phyloP scores from a whole-genome alignment of 2,113 vertebrate genomes.

The Alethe castanea region DNA sequence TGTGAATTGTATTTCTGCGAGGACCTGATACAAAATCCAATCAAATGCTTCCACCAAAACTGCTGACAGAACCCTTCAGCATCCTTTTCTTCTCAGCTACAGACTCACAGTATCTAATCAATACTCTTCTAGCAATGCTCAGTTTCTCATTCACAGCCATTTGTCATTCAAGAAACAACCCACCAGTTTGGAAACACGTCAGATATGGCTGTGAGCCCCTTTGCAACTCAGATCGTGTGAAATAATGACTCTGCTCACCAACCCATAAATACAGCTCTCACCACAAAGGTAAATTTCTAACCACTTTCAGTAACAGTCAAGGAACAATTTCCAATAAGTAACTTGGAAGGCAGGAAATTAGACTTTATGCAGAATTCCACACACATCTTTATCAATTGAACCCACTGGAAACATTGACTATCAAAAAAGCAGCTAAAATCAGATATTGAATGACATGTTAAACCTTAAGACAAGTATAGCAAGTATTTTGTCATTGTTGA shows the following conservation, averaged over 20 bases:
- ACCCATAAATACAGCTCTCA: neutral
- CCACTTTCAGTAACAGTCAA: neutral
- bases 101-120: neutral
- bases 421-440: neutral
- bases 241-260: neutral
- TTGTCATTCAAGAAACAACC: neutral
- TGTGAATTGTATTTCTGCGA: neutral
- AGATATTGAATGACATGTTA: neutral
- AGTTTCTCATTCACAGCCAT: neutral
- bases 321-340: neutral
- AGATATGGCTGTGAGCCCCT: neutral
- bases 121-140: neutral
- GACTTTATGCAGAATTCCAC: neutral
- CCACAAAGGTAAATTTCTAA: neutral
- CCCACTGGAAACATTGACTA: neutral
- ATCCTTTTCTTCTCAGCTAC: neutral
- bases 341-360: neutral
- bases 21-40: neutral
- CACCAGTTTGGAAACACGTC: neutral
- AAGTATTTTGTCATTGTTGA: neutral
- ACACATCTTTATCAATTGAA: neutral
- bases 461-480: neutral
- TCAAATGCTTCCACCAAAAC: neutral
- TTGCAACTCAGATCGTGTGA: neutral
- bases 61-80: neutral